A percentile compares a stretch with the other conserved stretches of the same genome.
Conservation (phyloP, 1,140 invertebrate genomes). For the Eueides isabella region DNA sequence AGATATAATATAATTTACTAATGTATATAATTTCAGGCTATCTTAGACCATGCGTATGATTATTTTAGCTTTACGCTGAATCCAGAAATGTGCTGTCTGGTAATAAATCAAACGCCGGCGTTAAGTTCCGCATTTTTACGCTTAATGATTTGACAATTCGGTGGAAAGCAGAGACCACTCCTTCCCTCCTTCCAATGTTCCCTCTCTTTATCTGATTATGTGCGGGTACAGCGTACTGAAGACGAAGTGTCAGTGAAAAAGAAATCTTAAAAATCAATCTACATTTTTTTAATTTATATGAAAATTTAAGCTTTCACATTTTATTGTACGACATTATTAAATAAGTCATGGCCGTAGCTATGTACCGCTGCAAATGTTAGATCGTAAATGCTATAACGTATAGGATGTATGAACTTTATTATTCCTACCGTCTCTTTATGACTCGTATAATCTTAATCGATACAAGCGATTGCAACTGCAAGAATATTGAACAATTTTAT, state of each 20-base stretch:
- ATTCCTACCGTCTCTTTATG: slow-evolving; percentile 40
- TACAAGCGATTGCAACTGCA: slow-evolving; percentile 36
- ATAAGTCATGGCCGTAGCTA: slow-evolving; percentile 29
- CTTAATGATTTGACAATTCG: too few relatives aligned
- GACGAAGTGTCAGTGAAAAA: too few relatives aligned
- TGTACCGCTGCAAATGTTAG: slow-evolving; percentile 28
- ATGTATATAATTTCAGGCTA: background rate
- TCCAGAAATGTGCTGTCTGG: too few relatives aligned
- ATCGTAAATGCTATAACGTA: slow-evolving; percentile 33
- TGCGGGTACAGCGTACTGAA: too few relatives aligned
- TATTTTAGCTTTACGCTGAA: too few relatives aligned
- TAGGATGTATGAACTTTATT: slow-evolving; percentile 42
- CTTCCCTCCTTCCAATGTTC: too few relatives aligned
- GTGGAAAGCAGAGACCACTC: too few relatives aligned
- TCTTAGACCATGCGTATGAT: too few relatives aligned
- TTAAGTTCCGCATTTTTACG: too few relatives aligned
- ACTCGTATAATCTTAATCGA: slow-evolving; percentile 44
- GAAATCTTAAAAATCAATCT: background rate
- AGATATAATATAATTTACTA: background rate
- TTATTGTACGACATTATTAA: slow-evolving; percentile 30
- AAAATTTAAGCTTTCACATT: background rate
- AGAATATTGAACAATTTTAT: background rate
- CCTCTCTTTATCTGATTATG: too few relatives aligned
- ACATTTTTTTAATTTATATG: background rate
- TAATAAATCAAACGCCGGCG: too few relatives aligned